Conservation (phyloP, 2,888 invertebrate species). For the Congeria kusceri region DNA sequence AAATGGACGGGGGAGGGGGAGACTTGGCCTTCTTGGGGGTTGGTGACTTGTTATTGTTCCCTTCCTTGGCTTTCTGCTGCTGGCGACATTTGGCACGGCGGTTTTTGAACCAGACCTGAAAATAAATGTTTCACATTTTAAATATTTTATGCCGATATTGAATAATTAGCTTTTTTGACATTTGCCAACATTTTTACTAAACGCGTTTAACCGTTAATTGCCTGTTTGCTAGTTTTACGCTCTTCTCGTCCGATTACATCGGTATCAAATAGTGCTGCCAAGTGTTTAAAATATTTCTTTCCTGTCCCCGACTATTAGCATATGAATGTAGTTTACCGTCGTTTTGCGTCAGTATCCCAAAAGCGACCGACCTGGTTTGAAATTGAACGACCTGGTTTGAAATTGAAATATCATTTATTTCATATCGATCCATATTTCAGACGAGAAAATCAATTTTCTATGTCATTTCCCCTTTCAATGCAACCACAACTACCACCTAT, state of each 20-base stretch:
- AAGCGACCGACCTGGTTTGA: constrained; percentile 22
- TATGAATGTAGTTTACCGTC: constrained; percentile 27
- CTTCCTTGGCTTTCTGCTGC: constrained; percentile 87
- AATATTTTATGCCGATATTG: constrained; percentile 20
- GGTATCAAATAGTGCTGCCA: constrained; percentile 1
- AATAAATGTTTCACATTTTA: too few relatives aligned
- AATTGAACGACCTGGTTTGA: too few relatives aligned
- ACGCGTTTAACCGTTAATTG: not conserved
- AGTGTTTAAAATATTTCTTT: constrained; percentile 5
- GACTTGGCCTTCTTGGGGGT: constrained; percentile 74
- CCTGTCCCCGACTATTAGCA: constrained; percentile 12
- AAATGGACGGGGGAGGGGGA: constrained; percentile 73
- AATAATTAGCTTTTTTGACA: not conserved
- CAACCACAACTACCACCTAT: constrained; percentile 27
- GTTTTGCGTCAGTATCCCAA: constrained; percentile 31
- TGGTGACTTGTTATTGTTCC: constrained; percentile 71
- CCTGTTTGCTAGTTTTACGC: not conserved
- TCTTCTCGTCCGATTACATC: not conserved
- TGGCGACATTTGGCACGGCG: constrained; percentile 98
- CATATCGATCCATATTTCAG: constrained; percentile 47
- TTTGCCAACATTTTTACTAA: not conserved
- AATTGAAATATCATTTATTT: constrained; percentile 47
- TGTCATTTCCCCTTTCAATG: constrained; percentile 31
- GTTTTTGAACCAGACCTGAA: constrained; percentile 99
- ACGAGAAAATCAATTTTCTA: constrained; percentile 33